A percentile compares a stretch with the other conserved stretches of the same genome.
Evolutionary conservation across 2,888 invertebrate genomes (phyloP).

Genomic region (Tenthredo mesomela): DNA sequence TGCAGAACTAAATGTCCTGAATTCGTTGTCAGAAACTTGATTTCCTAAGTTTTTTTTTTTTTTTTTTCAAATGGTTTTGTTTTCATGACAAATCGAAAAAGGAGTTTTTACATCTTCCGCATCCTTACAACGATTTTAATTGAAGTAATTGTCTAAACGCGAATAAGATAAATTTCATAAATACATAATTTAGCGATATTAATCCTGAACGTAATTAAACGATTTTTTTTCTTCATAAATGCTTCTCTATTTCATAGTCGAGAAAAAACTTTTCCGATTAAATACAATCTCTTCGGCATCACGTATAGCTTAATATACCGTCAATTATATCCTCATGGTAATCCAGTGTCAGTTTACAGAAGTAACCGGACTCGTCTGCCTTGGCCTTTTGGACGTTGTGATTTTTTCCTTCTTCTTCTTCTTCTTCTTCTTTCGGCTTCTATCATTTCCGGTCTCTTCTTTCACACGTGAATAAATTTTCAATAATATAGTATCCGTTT

Average conservation of each 20-base stretch:
- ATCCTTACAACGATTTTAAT: background rate
- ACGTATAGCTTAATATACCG: background rate
- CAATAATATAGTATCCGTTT: background rate
- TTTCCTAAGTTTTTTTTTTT: too few species aligned
- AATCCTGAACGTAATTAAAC: too few species aligned
- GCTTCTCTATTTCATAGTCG: background rate
- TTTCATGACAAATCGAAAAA: too few species aligned
- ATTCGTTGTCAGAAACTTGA: too few species aligned
- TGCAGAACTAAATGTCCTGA: too few species aligned
- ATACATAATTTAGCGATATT: background rate
- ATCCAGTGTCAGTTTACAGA: slow-evolving; percentile 12
- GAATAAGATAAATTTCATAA: background rate
- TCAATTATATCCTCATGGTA: slow-evolving; percentile 16
- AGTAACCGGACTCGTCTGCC: slow-evolving; percentile 6
- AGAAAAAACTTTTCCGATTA: background rate
- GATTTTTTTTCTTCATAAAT: background rate
- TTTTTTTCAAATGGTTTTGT: too few species aligned
- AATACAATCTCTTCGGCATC: background rate
- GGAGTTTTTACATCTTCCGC: background rate
- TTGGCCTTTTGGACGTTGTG: slow-evolving; percentile 21
- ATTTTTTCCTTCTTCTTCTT: background rate
- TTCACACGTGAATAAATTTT: background rate
- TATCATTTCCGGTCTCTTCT: slow-evolving; percentile 25
- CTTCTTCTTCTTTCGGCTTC: background rate
- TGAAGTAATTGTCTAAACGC: background rate